Conservation (phyloP, 2,888 invertebrate genomes). For the Dicycla oo region DNA sequence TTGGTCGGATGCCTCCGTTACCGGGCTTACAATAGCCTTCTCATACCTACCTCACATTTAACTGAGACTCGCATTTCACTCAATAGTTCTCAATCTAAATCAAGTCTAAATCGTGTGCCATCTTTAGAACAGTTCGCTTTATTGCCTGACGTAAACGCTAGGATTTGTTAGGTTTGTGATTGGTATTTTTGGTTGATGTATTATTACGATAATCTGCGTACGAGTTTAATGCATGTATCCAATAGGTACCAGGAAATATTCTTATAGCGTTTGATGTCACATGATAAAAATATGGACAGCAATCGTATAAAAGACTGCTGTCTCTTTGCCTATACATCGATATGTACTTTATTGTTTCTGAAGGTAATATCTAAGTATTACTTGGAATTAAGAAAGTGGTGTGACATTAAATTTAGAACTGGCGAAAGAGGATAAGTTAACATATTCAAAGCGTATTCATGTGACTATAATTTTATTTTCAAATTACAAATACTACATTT, state of each 20-base stretch:
- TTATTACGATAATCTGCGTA: not conserved
- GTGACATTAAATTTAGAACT: not conserved
- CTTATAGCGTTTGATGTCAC: not conserved
- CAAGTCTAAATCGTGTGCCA: conserved; percentile 58
- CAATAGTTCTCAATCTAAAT: conserved; percentile 63
- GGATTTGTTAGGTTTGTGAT: conserved; percentile 36
- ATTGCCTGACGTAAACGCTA: conserved; percentile 46
- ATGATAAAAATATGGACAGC: not conserved
- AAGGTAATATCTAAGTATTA: not conserved
- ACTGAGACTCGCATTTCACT: conserved; percentile 61
- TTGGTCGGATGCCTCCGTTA: conserved; percentile 74
- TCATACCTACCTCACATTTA: conserved; percentile 60
- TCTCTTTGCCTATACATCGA: not conserved
- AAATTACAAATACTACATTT: not conserved
- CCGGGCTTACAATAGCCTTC: conserved; percentile 63
- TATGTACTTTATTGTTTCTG: no score
- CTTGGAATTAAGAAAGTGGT: not conserved
- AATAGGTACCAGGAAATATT: not conserved
- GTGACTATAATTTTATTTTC: not conserved
- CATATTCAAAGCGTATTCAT: not conserved
- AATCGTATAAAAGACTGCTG: not conserved
- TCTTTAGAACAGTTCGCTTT: conserved; percentile 54
- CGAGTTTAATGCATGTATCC: not conserved
- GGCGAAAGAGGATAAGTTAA: not conserved
- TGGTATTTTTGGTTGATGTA: not conserved